Percentiles rank a stretch among this genome's conserved stretches.
phyloP scores from a whole-genome alignment of 2,797 vertebrate species.

The Carapus acus region DNA sequence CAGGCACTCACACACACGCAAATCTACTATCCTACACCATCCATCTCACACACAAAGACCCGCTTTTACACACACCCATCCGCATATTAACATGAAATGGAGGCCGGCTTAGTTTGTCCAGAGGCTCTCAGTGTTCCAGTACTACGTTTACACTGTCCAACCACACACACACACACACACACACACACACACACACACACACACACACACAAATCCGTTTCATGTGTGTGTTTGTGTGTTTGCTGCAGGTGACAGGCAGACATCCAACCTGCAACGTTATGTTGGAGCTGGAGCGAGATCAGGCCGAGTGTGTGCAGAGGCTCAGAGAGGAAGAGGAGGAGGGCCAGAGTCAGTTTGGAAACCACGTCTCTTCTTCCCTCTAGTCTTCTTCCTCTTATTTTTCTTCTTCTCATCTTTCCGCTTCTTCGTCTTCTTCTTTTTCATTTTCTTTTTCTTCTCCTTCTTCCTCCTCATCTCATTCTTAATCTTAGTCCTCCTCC shows the following conservation, averaged over 20 bases:
- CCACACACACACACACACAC: background rate
- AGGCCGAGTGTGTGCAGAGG: slow-evolving; percentile 46
- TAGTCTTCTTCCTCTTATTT: background rate
- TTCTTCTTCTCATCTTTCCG: slow-evolving; percentile 7
- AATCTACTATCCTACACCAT: too few species aligned
- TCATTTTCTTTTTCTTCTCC: background rate
- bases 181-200: background rate
- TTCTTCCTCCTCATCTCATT: too few species aligned
- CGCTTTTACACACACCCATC: too few species aligned
- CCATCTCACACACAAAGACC: too few species aligned
- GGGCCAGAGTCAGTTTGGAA: too few species aligned
- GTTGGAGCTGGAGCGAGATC: slow-evolving; percentile 61
- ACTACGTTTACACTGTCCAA: too few species aligned
- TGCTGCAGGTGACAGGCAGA: slow-evolving; percentile 45
- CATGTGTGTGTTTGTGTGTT: background rate
- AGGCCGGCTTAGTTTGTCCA: too few species aligned
- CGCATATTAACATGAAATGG: too few species aligned
- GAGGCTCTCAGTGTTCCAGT: too few species aligned
- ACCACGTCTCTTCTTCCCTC: slow-evolving; percentile 3
- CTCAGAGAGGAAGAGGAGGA: slow-evolving; percentile 38
- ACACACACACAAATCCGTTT: slow-evolving; percentile 1
- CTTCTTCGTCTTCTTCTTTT: background rate
- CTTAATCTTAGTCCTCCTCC: too few species aligned
- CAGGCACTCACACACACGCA: too few species aligned
- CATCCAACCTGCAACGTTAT: slow-evolving; percentile 66